These are phyloP conservation scores for Eulacestoma nigropectus DNA, from an alignment of 2,113 vertebrate species.

Conservation along the genomic window DNA sequence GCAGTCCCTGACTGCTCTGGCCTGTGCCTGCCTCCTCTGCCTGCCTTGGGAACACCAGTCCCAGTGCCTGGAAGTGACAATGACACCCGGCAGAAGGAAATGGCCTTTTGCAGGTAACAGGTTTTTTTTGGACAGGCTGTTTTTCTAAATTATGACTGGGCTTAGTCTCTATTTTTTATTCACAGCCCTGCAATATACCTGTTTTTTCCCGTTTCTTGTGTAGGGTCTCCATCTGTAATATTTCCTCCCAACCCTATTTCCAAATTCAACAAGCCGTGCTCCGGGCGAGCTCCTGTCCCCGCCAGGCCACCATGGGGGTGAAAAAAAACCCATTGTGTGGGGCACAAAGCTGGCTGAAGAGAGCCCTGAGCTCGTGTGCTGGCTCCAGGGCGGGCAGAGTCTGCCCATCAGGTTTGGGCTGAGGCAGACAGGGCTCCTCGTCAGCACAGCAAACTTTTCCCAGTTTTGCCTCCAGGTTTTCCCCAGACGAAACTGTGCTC, in stretches of 20 bases:
- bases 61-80: neutral
- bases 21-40: neutral
- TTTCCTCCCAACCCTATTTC: neutral
- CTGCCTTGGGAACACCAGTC: neutral
- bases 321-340: rapidly evolving
- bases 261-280: neutral
- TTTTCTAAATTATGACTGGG: neutral
- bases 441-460: neutral
- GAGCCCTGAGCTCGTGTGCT: rapidly evolving
- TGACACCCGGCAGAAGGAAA: neutral
- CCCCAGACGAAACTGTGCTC: neutral
- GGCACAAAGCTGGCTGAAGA: neutral
- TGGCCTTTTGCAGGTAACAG: neutral
- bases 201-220: neutral
- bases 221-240: neutral
- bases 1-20: neutral
- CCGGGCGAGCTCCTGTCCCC: rapidly evolving
- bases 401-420: neutral
- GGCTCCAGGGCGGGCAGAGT: neutral
- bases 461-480: neutral
- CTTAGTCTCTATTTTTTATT: neutral
- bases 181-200: neutral
- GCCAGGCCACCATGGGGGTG: neutral
- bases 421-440: neutral
- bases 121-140: rapidly evolving